Percentiles rank a stretch among this genome's conserved stretches.
Evolutionary conservation across 2,113 vertebrate species (phyloP).

Genomic region (Mungos mungo): DNA sequence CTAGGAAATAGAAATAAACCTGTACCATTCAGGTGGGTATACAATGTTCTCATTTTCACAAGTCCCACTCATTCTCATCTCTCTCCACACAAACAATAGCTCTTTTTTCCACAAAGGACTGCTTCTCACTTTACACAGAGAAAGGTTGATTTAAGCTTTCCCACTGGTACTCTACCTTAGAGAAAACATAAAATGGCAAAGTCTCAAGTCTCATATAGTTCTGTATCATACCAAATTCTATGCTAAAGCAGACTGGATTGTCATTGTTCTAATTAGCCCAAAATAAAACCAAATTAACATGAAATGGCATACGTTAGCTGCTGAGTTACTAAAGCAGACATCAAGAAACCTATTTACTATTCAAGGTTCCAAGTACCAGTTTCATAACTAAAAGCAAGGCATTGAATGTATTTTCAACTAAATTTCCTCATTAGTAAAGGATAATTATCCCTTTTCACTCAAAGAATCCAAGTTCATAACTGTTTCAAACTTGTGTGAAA

Average conservation of each 20-base stretch:
- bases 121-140: neutral
- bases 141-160: neutral
- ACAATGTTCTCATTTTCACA: slow-evolving; percentile 9
- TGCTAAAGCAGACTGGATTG: neutral
- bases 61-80: neutral
- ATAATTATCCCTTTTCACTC: neutral
- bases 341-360: neutral
- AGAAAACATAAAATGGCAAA: neutral
- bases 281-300: slow-evolving; percentile 38
- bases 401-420: neutral
- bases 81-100: neutral
- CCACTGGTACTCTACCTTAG: neutral
- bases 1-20: neutral
- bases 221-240: neutral
- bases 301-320: neutral
- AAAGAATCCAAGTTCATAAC: neutral
- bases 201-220: neutral
- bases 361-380: neutral
- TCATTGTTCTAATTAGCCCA: neutral
- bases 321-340: neutral
- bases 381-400: neutral
- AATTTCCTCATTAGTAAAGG: neutral
- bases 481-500: neutral
- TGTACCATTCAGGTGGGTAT: neutral
- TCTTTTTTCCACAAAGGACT: slow-evolving; percentile 30